Conservation (phyloP, 2,888 invertebrate genomes). For the Linnaemya tessellans region DNA sequence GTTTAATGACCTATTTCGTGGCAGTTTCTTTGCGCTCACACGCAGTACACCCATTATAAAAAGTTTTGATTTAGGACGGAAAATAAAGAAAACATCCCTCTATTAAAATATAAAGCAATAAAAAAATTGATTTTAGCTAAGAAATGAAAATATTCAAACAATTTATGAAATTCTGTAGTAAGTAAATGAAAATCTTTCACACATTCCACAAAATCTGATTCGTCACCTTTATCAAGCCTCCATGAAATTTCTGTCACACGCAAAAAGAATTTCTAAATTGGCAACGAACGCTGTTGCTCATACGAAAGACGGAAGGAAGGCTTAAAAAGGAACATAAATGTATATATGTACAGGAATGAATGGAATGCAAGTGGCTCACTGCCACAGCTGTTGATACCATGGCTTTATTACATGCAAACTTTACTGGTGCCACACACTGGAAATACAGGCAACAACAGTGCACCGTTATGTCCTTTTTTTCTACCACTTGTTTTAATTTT, state of each 20-base stretch:
- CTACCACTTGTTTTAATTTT: neutral
- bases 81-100: constrained; percentile 44
- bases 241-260: constrained; percentile 62
- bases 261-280: constrained; percentile 60
- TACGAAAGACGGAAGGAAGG: constrained; percentile 53
- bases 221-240: constrained; percentile 55
- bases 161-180: constrained; percentile 60
- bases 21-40: no score
- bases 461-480: constrained; percentile 6
- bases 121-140: neutral
- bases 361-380: constrained; percentile 32
- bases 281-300: constrained; percentile 56
- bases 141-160: constrained; percentile 29
- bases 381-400: constrained; percentile 20
- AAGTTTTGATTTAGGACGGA: no score
- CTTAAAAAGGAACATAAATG: constrained; percentile 40
- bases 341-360: constrained; percentile 4
- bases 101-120: constrained; percentile 8
- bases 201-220: constrained; percentile 59
- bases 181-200: constrained; percentile 60
- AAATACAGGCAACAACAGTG: constrained; percentile 30
- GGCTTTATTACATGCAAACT: constrained; percentile 35
- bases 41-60: no score
- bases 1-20: no score
- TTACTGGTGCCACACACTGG: constrained; percentile 41